Evolutionary conservation across 2,113 vertebrate genomes (phyloP).

Genomic region (Synodontis membranacea): DNA sequence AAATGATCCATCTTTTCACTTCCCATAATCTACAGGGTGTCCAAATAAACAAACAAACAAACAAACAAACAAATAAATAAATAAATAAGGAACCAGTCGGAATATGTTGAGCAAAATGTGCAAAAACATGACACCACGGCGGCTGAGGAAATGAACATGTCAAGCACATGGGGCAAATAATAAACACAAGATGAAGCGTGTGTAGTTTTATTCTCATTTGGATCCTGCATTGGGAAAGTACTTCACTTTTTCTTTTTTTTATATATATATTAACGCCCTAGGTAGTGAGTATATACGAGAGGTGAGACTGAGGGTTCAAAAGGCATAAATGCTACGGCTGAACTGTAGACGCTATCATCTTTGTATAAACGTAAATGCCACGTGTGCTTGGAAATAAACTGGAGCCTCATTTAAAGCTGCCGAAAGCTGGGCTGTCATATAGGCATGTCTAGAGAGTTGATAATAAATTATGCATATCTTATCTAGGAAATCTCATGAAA

Average conservation of each 20-base stretch:
- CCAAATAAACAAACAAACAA: too few relatives aligned
- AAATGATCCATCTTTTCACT: neutral
- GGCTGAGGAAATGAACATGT: neutral
- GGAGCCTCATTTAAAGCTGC: neutral
- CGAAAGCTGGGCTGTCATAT: neutral
- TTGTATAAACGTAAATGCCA: neutral
- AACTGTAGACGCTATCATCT: neutral
- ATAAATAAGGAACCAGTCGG: too few relatives aligned
- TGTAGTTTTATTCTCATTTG: too few relatives aligned
- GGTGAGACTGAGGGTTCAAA: too few relatives aligned
- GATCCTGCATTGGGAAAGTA: too few relatives aligned
- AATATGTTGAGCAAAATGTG: too few relatives aligned
- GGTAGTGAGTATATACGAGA: too few relatives aligned
- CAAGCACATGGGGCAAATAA: neutral
- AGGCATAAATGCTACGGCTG: neutral
- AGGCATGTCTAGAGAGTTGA: neutral
- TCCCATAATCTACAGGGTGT: too few relatives aligned
- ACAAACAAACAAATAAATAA: too few relatives aligned
- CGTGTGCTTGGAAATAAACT: neutral
- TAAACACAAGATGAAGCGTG: neutral
- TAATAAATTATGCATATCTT: slow-evolving; percentile 6
- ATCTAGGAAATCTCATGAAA: neutral
- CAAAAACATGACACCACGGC: neutral
- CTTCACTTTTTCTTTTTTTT: too few relatives aligned
- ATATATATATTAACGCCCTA: too few relatives aligned